Evolutionary conservation across 2,888 invertebrate genomes (phyloP), one percentile per base, ranked within the genome.

Genomic region (Parnassius orleans): DNA sequence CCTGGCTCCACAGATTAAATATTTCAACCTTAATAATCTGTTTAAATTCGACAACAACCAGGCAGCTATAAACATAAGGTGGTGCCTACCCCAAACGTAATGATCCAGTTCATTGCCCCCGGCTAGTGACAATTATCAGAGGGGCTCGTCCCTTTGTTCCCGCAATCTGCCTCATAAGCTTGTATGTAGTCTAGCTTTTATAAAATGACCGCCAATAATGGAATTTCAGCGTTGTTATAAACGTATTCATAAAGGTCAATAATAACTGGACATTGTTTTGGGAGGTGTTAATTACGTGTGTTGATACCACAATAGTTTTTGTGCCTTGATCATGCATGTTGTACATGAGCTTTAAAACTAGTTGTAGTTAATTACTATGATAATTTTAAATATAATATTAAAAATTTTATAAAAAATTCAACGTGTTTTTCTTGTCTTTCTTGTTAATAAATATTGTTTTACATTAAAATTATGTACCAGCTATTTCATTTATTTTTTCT

Each of bases 101-200:
- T 72, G 74, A 75, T 69, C 68, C 72, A 74, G 85, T 80, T 83
- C 84, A 80, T 77, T 82, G 81, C 76, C 73, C 80, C 73, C 77
- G 73, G 68, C 73, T 63, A 71, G 75, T 75, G 79, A 80, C 80
- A 78, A 82, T 83, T 82, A 81, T 76, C 71, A 69, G 71, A 75
- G 79, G 84, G 79, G 77, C 65, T 71, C 73, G 74, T 75, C 80
- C 72, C 76, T 71, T 62, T 50, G 42, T 52, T 15, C 15, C 19
- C 15, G 56, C 53, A 70, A 68, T 68, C 68, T 75, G 74, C n/a
- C 14, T 48, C 48, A 48, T 10, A 48, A 48, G 74, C 73, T 15
- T 58, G 15, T 53, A 33, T 58, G 15, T 52, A 19, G 55, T 52
- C 44, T 59, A 63, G 55, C 63, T 59, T 55, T 44, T 55, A 47